phyloP scores from a whole-genome alignment of 2,888 invertebrate genomes.

The Lithophane semibrunnea region DNA sequence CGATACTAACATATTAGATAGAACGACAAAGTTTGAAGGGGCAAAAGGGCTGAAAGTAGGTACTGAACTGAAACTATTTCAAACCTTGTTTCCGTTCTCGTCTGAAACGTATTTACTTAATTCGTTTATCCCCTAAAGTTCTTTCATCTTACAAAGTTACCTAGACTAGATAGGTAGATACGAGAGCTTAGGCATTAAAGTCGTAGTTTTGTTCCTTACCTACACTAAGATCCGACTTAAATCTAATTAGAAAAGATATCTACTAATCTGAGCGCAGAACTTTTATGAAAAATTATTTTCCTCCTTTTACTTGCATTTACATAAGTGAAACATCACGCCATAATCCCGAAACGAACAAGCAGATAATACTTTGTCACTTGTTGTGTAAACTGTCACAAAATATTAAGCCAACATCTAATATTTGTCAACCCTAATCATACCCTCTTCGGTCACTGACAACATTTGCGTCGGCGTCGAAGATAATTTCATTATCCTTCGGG shows the following conservation, averaged over 20 bases:
- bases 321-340: not conserved
- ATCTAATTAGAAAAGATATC: not conserved
- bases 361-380: conserved; percentile 21
- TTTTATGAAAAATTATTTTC: not conserved
- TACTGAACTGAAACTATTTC: conserved; percentile 25
- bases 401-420: conserved; percentile 52
- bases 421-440: conserved; percentile 61
- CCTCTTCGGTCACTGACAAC: conserved; percentile 42
- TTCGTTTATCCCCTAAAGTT: conserved; percentile 11
- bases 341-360: conserved; percentile 17
- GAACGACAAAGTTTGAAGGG: conserved; percentile 15
- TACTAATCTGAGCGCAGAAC: too few species aligned
- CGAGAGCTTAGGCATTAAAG: not conserved
- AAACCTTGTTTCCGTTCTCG: conserved; percentile 1
- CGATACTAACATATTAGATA: conserved; percentile 11
- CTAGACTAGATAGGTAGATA: not conserved
- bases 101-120: conserved; percentile 1
- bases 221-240: not conserved
- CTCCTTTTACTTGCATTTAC: not conserved
- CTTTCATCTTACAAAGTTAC: not conserved
- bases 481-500: conserved; percentile 42
- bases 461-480: conserved; percentile 42
- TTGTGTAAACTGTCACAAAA: conserved; percentile 37
- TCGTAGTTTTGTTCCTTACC: not conserved
- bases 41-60: not conserved